Percentiles rank a stretch among this genome's conserved stretches.
These are phyloP conservation scores for Scolopax mira DNA, from an alignment of 2,113 vertebrate species.

Conservation along the genomic window DNA sequence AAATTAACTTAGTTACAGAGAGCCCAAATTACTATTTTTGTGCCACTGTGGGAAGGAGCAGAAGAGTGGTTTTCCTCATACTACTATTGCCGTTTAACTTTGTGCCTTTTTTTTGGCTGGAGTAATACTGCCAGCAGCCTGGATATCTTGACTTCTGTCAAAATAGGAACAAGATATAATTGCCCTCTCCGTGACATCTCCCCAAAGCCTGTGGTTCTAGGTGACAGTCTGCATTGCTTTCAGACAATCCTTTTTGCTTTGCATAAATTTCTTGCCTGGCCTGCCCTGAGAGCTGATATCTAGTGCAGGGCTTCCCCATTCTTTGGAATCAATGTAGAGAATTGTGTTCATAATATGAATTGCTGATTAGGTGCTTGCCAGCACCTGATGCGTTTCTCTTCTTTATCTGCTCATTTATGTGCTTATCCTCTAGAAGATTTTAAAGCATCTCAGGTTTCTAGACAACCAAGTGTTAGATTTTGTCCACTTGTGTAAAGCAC, in stretches of 20 bases:
- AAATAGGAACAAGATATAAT: background rate
- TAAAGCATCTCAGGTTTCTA: background rate
- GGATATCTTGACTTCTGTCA: background rate
- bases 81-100: background rate
- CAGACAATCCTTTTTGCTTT: background rate
- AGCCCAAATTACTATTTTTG: background rate
- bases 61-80: background rate
- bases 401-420: background rate
- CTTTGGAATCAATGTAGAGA: background rate
- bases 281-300: accelerated
- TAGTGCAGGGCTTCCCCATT: background rate
- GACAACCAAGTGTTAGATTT: background rate
- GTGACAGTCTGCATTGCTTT: background rate
- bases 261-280: background rate
- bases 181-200: background rate
- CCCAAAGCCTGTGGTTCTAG: background rate
- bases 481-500: background rate
- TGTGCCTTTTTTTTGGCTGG: background rate
- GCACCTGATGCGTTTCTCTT: background rate
- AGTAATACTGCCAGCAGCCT: background rate
- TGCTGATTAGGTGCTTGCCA: background rate
- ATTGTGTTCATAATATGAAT: background rate
- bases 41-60: background rate
- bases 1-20: background rate
- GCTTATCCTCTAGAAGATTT: background rate